Evolutionary conservation across 2,888 invertebrate genomes (phyloP), one percentile per base, ranked within the genome.

Genomic region (Plemyria rubiginata): DNA sequence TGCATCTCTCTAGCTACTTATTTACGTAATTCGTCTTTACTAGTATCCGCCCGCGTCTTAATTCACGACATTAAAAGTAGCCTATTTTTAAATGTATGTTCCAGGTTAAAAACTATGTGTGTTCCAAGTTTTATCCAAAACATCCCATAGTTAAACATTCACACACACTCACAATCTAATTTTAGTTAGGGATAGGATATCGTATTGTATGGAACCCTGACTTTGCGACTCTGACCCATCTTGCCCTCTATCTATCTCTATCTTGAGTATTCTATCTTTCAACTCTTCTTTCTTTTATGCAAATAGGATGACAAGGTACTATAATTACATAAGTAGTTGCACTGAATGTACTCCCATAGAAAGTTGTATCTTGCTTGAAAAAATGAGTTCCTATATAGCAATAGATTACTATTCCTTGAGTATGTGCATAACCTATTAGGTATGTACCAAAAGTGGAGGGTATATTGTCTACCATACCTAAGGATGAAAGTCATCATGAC

Each of bases 281-380:
- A 43, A 57, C 51, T 61, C 11, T 61, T 16, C 54, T 61, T 57
- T 61, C 54, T 61, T 65, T 61, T 54, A 65, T 38, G 52, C 56
- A 53, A 40, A 64, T 60, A 64, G 64, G 64, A 64, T 64, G 64
- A 64, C 55, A 64, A 64, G 64, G 64, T 64, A 64, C 58, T 49
- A 38, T 15, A 41, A 49, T 55, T 15, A 50, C 54, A 62, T 45
- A 38, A 54, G 40, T 66, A 54, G 45, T 57, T 51, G 51, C 57
- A 51, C 59, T 49, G 12, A 40, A 53, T 40, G 22, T n/a, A 49
- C 13, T 3, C 13, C 29, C 40, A 48, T 55, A 54, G n/a, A 36
- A 22, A n/a, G 7, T 50, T 48, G 11, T 11, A 16, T 16, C 7
- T 43, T 16, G 45, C 45, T 45, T 45, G 8, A 9, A 16, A 11